Conservation (phyloP, 2,113 vertebrate species). For the Pollimyrus isidori region DNA sequence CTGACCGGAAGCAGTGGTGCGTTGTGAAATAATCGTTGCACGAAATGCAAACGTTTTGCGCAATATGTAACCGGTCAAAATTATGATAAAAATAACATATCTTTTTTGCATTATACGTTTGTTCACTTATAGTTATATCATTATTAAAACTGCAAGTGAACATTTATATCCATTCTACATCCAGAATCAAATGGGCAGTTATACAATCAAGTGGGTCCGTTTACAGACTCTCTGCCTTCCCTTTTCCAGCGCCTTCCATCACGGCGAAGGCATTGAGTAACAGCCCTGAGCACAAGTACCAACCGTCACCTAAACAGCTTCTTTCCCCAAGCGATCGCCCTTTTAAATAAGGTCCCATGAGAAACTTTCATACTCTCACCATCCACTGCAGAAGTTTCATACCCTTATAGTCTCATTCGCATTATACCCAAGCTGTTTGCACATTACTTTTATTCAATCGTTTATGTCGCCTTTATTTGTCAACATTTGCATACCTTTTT, state of each 20-base stretch:
- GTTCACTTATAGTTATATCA: not conserved
- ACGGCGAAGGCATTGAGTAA: not conserved
- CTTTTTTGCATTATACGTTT: not conserved
- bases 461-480: too few species aligned
- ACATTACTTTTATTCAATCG: not conserved
- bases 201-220: not conserved
- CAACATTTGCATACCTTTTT: too few species aligned
- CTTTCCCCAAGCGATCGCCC: not conserved
- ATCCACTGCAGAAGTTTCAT: not conserved
- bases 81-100: not conserved
- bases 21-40: not conserved
- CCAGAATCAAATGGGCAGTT: not conserved
- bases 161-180: too few species aligned
- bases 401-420: not conserved
- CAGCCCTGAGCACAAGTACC: not conserved
- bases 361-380: not conserved
- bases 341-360: not conserved
- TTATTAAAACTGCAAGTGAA: not conserved
- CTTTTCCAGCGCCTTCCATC: not conserved
- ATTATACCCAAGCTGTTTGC: too few species aligned
- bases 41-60: not conserved
- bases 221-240: not conserved
- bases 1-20: not conserved
- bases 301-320: not conserved
- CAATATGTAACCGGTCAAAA: not conserved